A percentile compares a stretch with the other conserved stretches of the same genome.
phyloP scores from a whole-genome alignment of 2,113 vertebrate species.

The Alligator sinensis region DNA sequence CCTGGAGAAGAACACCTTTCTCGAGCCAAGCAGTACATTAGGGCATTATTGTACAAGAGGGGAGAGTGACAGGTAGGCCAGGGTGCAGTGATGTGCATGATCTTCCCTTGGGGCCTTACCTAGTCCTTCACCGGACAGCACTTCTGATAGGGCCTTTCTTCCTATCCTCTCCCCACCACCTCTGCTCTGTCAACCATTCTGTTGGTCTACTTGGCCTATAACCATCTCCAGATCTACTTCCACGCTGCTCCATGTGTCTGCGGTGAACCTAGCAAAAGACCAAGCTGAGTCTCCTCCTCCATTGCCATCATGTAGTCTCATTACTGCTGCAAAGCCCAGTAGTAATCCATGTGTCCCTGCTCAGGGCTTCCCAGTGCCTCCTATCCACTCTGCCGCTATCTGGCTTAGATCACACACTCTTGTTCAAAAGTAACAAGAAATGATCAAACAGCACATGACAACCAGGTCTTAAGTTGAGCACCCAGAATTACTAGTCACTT shows the following conservation, averaged over 20 bases:
- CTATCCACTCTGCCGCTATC: neutral
- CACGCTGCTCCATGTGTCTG: neutral
- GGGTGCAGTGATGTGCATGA: neutral
- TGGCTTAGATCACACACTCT: neutral
- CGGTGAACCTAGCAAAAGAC: no score
- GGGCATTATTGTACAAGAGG: neutral
- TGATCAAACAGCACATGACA: neutral
- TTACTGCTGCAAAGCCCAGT: neutral
- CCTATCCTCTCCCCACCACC: neutral
- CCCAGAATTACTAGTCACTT: neutral
- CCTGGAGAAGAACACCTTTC: neutral
- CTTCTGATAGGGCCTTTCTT: neutral
- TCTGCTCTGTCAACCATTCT: neutral
- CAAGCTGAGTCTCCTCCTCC: neutral
- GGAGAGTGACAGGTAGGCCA: neutral
- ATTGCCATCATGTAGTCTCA: neutral
- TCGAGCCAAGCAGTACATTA: neutral
- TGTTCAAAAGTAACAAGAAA: neutral
- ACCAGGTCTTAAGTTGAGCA: neutral
- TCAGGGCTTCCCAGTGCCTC: neutral
- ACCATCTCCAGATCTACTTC: neutral
- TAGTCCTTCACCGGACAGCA: neutral
- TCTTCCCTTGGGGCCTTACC: neutral
- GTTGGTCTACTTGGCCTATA: neutral
- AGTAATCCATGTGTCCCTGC: neutral